Base-by-base conservation (phyloP, 2,888 invertebrate genomes). In the Ophioninae sp. region DNA sequence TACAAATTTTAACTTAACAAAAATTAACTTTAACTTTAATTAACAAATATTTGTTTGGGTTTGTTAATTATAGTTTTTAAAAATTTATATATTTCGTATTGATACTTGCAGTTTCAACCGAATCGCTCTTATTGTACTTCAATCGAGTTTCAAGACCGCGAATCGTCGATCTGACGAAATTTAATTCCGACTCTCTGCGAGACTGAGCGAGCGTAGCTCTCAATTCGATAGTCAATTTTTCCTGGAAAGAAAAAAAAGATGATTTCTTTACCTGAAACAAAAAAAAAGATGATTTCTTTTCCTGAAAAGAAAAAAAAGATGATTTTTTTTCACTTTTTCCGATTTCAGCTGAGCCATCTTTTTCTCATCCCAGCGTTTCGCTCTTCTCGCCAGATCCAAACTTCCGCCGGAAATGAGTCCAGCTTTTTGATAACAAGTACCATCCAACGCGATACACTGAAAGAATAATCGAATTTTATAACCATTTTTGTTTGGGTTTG, bases 371-470 rank as follows among this genome's bases (percentile, higher is more conserved):
- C 99, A 99, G 67, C 99, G 96, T 92, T 99, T 98, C 23, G 99
- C 99, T 93, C 99, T 98, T 44, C 98, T 96, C 65, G 99, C 98
- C 93, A 99, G 94, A 94, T 98, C 98, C 88, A 98, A 95, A 89
- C 97, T 97, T 74, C 98, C 98, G n/a, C 98, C 98, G n/a, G 99
- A 99, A 90, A 99, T 99, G 86, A 99, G 98, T 77, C 99, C 99
- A 6, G 98, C 99, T 94, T 99, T 99, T 93, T 99, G 99, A 94
- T 99, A 99, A 93, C 99, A 98, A 0, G 99, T 99, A 81, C 99
- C 99, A 93, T 99, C 99, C 83, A 99, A 94, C 0, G 99, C 98
- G 67, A 99, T 96, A 10, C 99, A 98, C 96, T 98, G 91, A 85
- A 91, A 30, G 3, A 30, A 30, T 2, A 30, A 30, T 30, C 30